A percentile compares a stretch with the other conserved stretches of the same genome.
These are phyloP conservation scores for Diuraphis noxia DNA, from an alignment of 1,140 invertebrate genomes.

Conservation along the genomic window DNA sequence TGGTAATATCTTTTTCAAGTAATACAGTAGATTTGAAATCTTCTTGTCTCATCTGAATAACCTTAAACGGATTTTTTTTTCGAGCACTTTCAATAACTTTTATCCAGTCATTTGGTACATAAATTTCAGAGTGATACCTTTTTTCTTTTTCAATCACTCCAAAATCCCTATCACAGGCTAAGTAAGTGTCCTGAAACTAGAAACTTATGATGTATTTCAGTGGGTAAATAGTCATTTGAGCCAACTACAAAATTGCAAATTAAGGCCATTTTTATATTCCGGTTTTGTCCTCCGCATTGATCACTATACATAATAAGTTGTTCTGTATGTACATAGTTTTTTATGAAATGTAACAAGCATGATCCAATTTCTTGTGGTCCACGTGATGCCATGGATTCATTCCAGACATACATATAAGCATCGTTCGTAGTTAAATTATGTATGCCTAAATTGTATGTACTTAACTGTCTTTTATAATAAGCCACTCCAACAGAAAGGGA, in stretches of 20 bases:
- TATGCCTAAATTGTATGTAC: conserved; percentile 55
- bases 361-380: conserved; percentile 60
- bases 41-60: no score
- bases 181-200: conserved; percentile 55
- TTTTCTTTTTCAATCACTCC: conserved; percentile 53
- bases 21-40: conserved; percentile 12
- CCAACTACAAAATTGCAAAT: conserved; percentile 53
- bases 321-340: conserved; percentile 54
- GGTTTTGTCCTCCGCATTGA: conserved; percentile 60
- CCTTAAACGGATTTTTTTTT: neutral
- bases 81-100: conserved; percentile 23
- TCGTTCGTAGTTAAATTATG: conserved; percentile 53
- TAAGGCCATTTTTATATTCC: conserved; percentile 59
- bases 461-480: conserved; percentile 56
- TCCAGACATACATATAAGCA: conserved; percentile 54
- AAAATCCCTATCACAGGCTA: conserved; percentile 55
- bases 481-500: conserved; percentile 25
- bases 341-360: conserved; percentile 57
- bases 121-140: conserved; percentile 36
- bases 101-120: conserved; percentile 52
- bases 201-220: conserved; percentile 56
- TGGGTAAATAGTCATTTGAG: conserved; percentile 27
- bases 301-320: conserved; percentile 60
- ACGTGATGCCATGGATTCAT: conserved; percentile 53
- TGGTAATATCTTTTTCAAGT: conserved; percentile 29